Percentiles rank a stretch among this genome's conserved stretches.
phyloP scores from a whole-genome alignment of 2,113 vertebrate species.

The Varanus komodoensis region DNA sequence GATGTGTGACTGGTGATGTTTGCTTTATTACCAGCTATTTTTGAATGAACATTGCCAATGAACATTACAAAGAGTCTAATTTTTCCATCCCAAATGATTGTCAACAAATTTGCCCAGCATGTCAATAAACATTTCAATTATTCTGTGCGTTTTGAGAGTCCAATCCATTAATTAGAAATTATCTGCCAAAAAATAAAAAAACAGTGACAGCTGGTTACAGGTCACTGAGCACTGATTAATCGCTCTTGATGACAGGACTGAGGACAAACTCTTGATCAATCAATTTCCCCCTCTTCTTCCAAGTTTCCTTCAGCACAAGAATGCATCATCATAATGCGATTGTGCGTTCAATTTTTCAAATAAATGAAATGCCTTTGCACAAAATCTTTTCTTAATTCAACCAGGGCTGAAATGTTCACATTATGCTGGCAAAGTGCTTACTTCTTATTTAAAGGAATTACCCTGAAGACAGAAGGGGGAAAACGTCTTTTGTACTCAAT shows the following conservation, averaged over 20 bases:
- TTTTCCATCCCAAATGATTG: not conserved
- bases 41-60: not conserved
- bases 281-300: not conserved
- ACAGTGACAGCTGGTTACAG: not conserved
- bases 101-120: not conserved
- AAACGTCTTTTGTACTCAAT: not conserved
- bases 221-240: not conserved
- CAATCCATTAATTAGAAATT: not conserved
- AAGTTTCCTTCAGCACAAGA: not conserved
- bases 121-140: not conserved
- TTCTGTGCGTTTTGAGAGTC: not conserved
- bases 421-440: not conserved
- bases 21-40: not conserved
- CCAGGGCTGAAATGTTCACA: not conserved
- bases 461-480: not conserved
- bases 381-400: not conserved
- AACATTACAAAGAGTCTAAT: not conserved
- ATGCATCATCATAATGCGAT: not conserved
- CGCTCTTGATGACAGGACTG: not conserved
- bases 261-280: not conserved
- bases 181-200: not conserved
- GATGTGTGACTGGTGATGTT: not conserved
- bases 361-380: not conserved
- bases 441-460: not conserved
- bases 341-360: not conserved